Evolutionary conservation across 2,797 vertebrate species (phyloP), one percentile per base, ranked within the genome.

Genomic region (Odontamblyopus lacepedii): DNA sequence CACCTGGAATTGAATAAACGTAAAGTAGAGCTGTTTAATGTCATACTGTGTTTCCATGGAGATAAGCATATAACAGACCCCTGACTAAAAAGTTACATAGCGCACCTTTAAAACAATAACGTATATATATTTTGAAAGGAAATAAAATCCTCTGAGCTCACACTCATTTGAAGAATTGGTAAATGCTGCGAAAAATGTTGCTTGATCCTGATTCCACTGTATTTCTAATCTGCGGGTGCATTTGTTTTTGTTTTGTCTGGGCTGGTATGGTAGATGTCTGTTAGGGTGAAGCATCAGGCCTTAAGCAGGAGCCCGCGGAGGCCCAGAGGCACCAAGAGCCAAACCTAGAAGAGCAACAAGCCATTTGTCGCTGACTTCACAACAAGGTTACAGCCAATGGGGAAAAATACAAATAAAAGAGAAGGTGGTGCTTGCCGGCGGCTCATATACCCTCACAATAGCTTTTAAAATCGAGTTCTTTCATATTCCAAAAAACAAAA

Each of bases 301-400:
- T 83, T 77, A 79, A 83, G 76, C 71, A 77, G 74, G 50, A 23
- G 67, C 80, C 78, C 70, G 79, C 71, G 70, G 78, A 76, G 71
- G 75, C 78, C 80, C 60, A 1, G 59, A 80, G 80, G 75, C 77
- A 77, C 70, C 64, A 32, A 23, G 35, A 82, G 76, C 76, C 84
- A 87, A 85, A 84, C 79, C 84, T 72, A 82, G 79, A 72, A 83
- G 76, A 80, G 78, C 75, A 81, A 85, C 76, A 69, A 83, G 0
- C 67, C 69, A 78, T 87, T 84, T 84, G 78, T 80, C 75, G 70
- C 67, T 77, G 66, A 69, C 76, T 74, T 82, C 56, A 67, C 71
- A 82, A 85, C 82, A 89, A 87, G 83, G 84, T 85, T 88, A 80
- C 63, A 68, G 74, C 72, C 67, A 63, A 72, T 84, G 72, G 70